These are phyloP conservation scores for Caenorhabditis drosophilae DNA, from an alignment of 2,888 invertebrate species.

Conservation along the genomic window DNA sequence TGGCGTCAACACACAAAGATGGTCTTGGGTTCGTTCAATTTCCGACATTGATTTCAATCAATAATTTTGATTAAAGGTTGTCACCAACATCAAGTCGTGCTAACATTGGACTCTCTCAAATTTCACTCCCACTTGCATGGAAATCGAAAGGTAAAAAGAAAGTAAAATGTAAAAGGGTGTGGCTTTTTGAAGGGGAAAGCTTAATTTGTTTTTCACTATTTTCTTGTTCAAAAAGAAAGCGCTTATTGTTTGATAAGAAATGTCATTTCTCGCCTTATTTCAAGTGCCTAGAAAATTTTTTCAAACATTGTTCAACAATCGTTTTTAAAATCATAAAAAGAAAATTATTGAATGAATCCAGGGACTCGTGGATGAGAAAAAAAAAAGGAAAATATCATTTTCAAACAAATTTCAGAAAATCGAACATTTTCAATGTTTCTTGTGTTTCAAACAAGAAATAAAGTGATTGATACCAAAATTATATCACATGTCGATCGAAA, in stretches of 20 bases:
- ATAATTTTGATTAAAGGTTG: conserved; percentile 11
- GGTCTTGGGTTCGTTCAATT: conserved; percentile 17
- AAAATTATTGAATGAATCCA: too few relatives aligned
- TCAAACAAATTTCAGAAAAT: conserved; percentile 45
- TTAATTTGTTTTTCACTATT: neutral
- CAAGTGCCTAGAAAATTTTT: too few relatives aligned
- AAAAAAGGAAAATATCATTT: too few relatives aligned
- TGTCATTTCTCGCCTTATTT: conserved; percentile 15
- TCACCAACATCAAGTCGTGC: conserved; percentile 42
- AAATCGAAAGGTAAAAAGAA: conserved; percentile 40
- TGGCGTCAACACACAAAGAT: conserved; percentile 12
- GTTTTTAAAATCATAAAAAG: too few relatives aligned
- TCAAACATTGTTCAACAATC: too few relatives aligned
- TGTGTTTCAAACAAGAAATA: conserved; percentile 44
- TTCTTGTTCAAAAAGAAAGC: neutral
- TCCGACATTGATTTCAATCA: neutral
- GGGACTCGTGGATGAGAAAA: too few relatives aligned
- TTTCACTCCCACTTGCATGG: conserved; percentile 53
- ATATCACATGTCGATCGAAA: conserved; percentile 47
- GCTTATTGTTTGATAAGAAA: neutral
- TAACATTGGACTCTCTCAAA: conserved; percentile 49
- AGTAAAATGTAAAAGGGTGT: too few relatives aligned
- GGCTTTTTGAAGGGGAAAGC: too few relatives aligned
- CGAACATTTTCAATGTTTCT: conserved; percentile 54
- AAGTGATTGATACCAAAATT: conserved; percentile 50